Conservation (phyloP, 2,888 invertebrate genomes). For the Drosophila koepferae region DNA sequence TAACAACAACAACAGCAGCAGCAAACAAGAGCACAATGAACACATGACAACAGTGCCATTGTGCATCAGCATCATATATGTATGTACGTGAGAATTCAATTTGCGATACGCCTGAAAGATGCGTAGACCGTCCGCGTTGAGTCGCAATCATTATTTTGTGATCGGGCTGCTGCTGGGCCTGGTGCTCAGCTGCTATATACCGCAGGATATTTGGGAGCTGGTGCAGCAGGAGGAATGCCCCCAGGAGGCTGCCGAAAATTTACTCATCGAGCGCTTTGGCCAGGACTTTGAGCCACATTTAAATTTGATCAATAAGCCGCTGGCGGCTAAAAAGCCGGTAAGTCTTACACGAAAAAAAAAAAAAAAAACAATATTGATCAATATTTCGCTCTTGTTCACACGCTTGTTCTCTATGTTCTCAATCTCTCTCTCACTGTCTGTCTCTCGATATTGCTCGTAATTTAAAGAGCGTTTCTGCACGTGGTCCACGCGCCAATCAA, state of each 20-base stretch:
- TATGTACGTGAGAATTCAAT: conserved; percentile 25
- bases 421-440: neutral
- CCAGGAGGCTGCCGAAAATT: conserved; percentile 83
- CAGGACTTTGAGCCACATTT: conserved; percentile 85
- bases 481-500: conserved; percentile 46
- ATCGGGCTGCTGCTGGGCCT: conserved; percentile 84
- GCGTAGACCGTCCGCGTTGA: conserved; percentile 82
- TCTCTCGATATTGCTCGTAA: neutral
- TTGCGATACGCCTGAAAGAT: conserved; percentile 66
- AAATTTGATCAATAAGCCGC: conserved; percentile 85
- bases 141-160: conserved; percentile 84
- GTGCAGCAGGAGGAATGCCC: conserved; percentile 85
- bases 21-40: conserved; percentile 43
- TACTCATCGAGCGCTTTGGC: conserved; percentile 84
- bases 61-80: conserved; percentile 43
- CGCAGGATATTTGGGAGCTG: conserved; percentile 84
- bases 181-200: conserved; percentile 83
- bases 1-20: conserved; percentile 18
- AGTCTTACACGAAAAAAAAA: conserved; percentile 45
- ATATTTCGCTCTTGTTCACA: neutral
- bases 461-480: conserved; percentile 29
- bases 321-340: conserved; percentile 85
- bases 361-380: neutral
- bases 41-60: conserved; percentile 59
- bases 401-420: neutral